Evolutionary conservation across 2,888 invertebrate species (phyloP).

Genomic region (Graphium colonna): DNA sequence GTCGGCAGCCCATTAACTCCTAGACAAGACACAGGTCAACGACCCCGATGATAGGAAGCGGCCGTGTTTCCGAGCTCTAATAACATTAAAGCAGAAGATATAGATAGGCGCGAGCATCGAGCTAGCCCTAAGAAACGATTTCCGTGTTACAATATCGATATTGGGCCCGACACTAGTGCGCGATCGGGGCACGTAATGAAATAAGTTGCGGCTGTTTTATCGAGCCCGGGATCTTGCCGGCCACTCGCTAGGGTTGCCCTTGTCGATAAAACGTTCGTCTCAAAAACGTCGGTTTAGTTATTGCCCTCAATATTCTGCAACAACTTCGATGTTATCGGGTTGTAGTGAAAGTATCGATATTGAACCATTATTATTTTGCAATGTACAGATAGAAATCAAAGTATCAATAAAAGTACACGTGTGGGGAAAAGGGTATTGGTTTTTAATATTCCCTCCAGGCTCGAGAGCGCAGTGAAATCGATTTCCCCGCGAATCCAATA

Average conservation of each 20-base stretch:
- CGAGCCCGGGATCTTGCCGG: slow-evolving; percentile 26
- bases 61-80: slow-evolving; percentile 3
- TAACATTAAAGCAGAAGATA: slow-evolving; percentile 6
- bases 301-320: background rate
- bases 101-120: background rate
- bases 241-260: slow-evolving; percentile 27
- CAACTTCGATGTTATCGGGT: too few species aligned
- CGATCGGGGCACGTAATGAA: slow-evolving; percentile 43
- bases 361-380: background rate
- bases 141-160: slow-evolving; percentile 25
- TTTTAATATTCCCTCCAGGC: background rate
- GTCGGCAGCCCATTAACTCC: background rate
- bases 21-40: background rate
- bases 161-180: slow-evolving; percentile 22
- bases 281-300: background rate
- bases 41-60: background rate
- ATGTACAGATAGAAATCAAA: background rate
- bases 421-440: background rate
- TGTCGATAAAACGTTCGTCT: background rate
- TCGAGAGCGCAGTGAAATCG: background rate
- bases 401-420: background rate
- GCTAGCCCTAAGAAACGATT: background rate
- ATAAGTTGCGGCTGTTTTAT: slow-evolving; percentile 42
- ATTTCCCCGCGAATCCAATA: background rate
- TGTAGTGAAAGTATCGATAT: background rate